Evolutionary conservation across 2,113 vertebrate genomes (phyloP), one percentile per base, ranked within the genome.

Genomic region (Pygoscelis antarcticus): DNA sequence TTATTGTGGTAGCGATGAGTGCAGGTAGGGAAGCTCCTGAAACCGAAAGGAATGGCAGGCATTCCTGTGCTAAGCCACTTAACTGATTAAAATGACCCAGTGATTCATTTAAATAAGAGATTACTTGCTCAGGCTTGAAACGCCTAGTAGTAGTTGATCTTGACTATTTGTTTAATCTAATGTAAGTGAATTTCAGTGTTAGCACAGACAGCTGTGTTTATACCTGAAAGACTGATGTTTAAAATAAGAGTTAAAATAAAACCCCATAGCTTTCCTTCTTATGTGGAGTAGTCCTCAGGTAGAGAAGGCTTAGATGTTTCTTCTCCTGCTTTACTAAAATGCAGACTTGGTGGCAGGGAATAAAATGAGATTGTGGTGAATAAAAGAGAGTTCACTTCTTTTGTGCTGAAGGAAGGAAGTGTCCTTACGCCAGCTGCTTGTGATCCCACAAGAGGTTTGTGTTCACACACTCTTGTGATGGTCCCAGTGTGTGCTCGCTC

Each of bases 21-120:
- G 79, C 90, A 96, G 94, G 95, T 96, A 94, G 78, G 84, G 92
- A 97, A 93, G 62, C 92, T 95, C 91, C 94, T 96, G 93, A 49
- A 87, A 97, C 76, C 36, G 25, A 94, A 94, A 76, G 93, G 95
- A 96, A 97, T 9, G 46, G 94, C 95, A 96, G 81, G 95, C 30
- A 78, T 92, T 97, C 74, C 71, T 96, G 82, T 88, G 46, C 72
- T 97, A 90, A 96, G 89, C 96, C 96, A 87, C 85, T 97, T 96
- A 96, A 86, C 96, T 98, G 98, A 98, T 98, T 98, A 98, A 98
- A 98, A 93, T 96, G 93, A 97, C 97, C 96, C 95, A 96, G 96
- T 96, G 95, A 98, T 98, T 98, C 92, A 98, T 98, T 98, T 97
- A 96, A 97, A 97, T 93, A 96, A 93, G 97, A 97, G 79, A 91